phyloP scores from a whole-genome alignment of 2,888 invertebrate genomes.

The Brenthis ino region DNA sequence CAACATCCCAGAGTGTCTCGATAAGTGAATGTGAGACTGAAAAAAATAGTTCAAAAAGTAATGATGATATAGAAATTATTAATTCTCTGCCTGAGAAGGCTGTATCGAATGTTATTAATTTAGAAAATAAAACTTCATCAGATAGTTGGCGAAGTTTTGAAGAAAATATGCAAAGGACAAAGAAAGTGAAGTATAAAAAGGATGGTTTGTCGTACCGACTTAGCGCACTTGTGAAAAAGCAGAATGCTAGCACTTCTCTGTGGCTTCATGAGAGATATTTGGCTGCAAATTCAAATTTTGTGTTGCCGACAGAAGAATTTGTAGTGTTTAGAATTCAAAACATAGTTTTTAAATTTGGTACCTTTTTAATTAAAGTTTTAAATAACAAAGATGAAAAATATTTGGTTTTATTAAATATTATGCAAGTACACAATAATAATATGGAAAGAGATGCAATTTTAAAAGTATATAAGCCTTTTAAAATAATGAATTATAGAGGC shows the following conservation, averaged over 20 bases:
- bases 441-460: slow-evolving; percentile 51
- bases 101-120: slow-evolving; percentile 37
- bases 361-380: slow-evolving; percentile 55
- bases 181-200: slow-evolving; percentile 69
- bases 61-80: slow-evolving; percentile 61
- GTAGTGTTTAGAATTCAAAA: slow-evolving; percentile 57
- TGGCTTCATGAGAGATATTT: slow-evolving; percentile 81
- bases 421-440: slow-evolving; percentile 50
- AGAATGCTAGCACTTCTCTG: slow-evolving; percentile 68
- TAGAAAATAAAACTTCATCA: slow-evolving; percentile 26
- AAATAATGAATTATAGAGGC: slow-evolving; percentile 48
- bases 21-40: slow-evolving; percentile 64
- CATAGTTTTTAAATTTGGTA: slow-evolving; percentile 59
- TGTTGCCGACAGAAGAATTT: slow-evolving; percentile 63
- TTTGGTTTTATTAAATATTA: slow-evolving; percentile 59
- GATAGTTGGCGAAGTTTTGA: slow-evolving; percentile 20
- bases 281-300: slow-evolving; percentile 68
- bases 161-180: slow-evolving; percentile 41
- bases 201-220: slow-evolving; percentile 72
- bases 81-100: slow-evolving; percentile 48
- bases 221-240: slow-evolving; percentile 69
- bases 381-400: slow-evolving; percentile 52
- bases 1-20: slow-evolving; percentile 54
- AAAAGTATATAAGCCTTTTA: slow-evolving; percentile 66
- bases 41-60: slow-evolving; percentile 51